Percentiles rank a stretch among this genome's conserved stretches.
Evolutionary conservation across 2,888 invertebrate genomes (phyloP).

Genomic region (Erebia aethiops): DNA sequence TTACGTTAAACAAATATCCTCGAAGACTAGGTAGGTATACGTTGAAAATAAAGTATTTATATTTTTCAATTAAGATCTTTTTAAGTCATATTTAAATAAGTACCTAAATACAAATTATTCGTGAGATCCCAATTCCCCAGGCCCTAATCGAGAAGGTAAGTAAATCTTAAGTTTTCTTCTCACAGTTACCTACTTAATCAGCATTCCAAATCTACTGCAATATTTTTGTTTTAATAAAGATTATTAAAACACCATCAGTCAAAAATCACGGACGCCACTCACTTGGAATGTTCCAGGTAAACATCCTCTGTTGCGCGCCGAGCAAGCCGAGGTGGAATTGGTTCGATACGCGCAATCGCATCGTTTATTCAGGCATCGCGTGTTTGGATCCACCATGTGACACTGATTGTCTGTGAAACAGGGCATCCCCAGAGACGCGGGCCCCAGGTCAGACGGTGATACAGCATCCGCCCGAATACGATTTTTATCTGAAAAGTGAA

Average conservation of each 20-base stretch:
- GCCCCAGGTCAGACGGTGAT: slow-evolving; percentile 71
- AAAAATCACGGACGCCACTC: slow-evolving; percentile 43
- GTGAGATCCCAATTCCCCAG: too few species aligned
- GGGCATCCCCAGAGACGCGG: slow-evolving; percentile 89
- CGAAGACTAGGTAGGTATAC: too few species aligned
- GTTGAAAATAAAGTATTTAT: too few species aligned
- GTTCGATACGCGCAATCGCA: slow-evolving; percentile 89
- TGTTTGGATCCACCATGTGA: slow-evolving; percentile 89
- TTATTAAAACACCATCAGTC: slow-evolving; percentile 15
- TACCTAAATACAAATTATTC: too few species aligned
- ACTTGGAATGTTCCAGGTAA: slow-evolving; percentile 93
- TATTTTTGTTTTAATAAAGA: not conserved
- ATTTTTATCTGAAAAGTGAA: slow-evolving; percentile 65
- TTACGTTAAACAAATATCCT: too few species aligned
- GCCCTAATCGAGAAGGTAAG: too few species aligned
- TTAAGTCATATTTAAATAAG: too few species aligned
- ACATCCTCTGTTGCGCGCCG: slow-evolving; percentile 89
- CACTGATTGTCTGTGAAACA: slow-evolving; percentile 91
- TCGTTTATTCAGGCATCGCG: slow-evolving; percentile 87
- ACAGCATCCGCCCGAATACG: slow-evolving; percentile 64
- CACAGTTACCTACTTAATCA: not conserved
- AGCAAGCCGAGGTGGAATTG: slow-evolving; percentile 85
- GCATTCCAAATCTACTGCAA: not conserved
- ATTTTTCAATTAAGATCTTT: too few species aligned
- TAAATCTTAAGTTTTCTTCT: not conserved